Evolutionary conservation across 2,113 vertebrate species (phyloP).

Genomic region (Colaptes auratus): DNA sequence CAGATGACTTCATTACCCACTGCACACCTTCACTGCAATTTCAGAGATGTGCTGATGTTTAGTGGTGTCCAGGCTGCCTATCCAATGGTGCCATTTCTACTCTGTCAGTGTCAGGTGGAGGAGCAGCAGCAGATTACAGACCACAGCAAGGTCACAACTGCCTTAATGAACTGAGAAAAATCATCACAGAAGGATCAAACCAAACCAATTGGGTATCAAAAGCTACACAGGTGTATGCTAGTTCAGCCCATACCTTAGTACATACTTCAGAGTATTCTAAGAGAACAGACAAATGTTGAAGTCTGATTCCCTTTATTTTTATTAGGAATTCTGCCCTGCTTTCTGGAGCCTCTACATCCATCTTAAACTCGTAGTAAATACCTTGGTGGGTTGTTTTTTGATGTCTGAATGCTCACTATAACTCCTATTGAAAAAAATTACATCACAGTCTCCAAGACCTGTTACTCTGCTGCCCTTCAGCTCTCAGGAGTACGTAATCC

Average conservation of each 20-base stretch:
- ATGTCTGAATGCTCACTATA: background rate
- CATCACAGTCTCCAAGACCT: background rate
- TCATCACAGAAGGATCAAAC: background rate
- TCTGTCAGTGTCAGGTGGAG: background rate
- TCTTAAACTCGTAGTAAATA: background rate
- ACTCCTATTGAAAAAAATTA: background rate
- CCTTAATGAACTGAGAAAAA: background rate
- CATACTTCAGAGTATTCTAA: background rate
- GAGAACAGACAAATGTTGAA: background rate
- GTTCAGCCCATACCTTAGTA: background rate
- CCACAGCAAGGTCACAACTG: accelerated
- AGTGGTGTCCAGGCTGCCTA: background rate
- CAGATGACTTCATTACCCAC: background rate
- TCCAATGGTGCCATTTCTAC: accelerated
- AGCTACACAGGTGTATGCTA: accelerated
- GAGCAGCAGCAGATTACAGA: background rate
- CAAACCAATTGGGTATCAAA: background rate
- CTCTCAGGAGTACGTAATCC: background rate
- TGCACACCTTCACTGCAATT: background rate
- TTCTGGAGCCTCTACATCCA: background rate
- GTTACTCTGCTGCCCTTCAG: background rate
- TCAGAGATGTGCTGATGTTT: background rate
- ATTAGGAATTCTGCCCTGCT: background rate
- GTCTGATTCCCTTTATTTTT: background rate
- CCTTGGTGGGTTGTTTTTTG: background rate